These are phyloP conservation scores for Peromyscus aztecus DNA, from an alignment of 2,797 vertebrate genomes.

Conservation along the genomic window DNA sequence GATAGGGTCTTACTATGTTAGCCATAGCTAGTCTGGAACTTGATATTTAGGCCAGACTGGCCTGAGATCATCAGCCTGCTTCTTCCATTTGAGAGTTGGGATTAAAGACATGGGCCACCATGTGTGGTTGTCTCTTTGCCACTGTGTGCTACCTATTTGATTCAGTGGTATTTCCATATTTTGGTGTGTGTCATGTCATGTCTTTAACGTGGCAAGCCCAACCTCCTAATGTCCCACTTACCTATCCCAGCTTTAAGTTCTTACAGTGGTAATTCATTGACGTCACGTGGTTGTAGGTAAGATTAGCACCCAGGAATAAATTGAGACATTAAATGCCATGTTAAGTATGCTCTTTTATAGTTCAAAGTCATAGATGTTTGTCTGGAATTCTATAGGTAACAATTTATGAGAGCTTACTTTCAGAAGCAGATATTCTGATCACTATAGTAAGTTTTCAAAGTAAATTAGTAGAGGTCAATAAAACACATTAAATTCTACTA, in stretches of 20 bases:
- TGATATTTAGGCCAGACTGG: background rate
- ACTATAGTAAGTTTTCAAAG: constrained; percentile 23
- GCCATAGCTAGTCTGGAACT: background rate
- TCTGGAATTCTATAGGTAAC: background rate
- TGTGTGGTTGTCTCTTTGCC: background rate
- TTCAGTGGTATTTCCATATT: background rate
- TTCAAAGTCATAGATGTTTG: background rate
- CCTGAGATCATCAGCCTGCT: background rate
- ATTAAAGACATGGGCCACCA: background rate
- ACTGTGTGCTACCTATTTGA: background rate
- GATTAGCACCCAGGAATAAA: background rate
- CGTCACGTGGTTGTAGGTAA: background rate
- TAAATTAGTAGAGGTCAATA: background rate
- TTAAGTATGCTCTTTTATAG: background rate
- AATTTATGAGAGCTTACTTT: constrained; percentile 16
- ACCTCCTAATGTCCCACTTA: background rate
- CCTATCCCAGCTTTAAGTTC: constrained; percentile 8
- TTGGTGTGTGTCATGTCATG: background rate
- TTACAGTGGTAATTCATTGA: constrained; percentile 39
- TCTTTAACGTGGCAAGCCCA: background rate
- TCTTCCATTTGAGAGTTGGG: background rate
- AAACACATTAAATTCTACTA: background rate
- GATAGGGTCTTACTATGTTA: background rate
- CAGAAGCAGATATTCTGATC: background rate
- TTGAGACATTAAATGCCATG: constrained; percentile 27